Conservation (phyloP, 2,888 invertebrate species). For the Marronus borbonicus region DNA sequence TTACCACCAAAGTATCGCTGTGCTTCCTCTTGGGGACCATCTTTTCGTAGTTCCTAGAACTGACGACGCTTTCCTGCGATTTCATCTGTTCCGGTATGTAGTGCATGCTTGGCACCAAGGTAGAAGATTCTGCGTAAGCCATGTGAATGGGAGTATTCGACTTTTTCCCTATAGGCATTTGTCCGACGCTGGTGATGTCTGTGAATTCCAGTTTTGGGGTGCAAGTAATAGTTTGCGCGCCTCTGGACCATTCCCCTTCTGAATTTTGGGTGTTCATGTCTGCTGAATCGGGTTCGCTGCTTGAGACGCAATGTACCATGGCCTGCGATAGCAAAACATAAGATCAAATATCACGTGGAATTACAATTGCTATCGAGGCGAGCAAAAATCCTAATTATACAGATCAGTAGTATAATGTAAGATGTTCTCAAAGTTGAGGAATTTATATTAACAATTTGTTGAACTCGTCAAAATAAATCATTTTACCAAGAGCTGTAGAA, state of each 20-base stretch:
- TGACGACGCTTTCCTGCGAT: conserved; percentile 64
- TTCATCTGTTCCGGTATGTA: conserved; percentile 65
- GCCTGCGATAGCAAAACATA: conserved; percentile 71
- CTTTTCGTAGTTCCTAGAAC: conserved; percentile 67
- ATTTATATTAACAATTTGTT: no score
- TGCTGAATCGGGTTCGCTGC: conserved; percentile 85
- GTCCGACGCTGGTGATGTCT: conserved; percentile 62
- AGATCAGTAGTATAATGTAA: no score
- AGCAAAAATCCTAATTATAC: no score
- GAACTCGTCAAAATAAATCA: no score
- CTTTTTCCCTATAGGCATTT: conserved; percentile 62
- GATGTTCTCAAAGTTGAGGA: no score
- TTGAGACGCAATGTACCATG: conserved; percentile 91
- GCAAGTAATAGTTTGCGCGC: conserved; percentile 54
- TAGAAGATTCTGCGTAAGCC: conserved; percentile 67
- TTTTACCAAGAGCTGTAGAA: no score
- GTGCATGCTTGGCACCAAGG: conserved; percentile 65
- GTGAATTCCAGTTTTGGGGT: conserved; percentile 63
- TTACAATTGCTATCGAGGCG: no score
- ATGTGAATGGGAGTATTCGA: conserved; percentile 64
- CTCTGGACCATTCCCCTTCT: conserved; percentile 66
- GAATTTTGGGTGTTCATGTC: conserved; percentile 66
- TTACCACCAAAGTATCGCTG: conserved; percentile 67
- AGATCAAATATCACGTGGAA: background rate
- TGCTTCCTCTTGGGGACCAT: conserved; percentile 65